Evolutionary conservation across 2,113 vertebrate species (phyloP), one percentile per base, ranked within the genome.

Genomic region (Pygoscelis adeliae): DNA sequence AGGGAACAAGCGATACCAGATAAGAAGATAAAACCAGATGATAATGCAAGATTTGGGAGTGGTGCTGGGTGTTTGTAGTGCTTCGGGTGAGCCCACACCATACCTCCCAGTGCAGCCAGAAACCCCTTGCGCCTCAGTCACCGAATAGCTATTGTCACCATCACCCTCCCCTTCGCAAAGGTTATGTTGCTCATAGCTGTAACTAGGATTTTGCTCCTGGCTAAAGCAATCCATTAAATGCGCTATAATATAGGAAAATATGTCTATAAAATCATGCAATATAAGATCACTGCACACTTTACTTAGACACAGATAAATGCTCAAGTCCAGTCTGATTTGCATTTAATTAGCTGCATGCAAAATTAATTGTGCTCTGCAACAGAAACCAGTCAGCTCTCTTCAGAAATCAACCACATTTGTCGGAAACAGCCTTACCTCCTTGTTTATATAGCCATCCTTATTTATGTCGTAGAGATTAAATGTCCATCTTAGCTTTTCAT

Each of bases 391-490:
- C 23, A 6, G 30, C 8, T 26, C 36, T 66, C 63, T 65, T 82
- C 67, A 65, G n/a, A 83, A 71, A 78, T 58, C 73, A 76, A 36
- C 17, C 7, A 7, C 8, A 5, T 40, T 32, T 32, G 21, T 32
- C 27, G 23, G 55, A 22, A 65, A 29, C 15, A 83, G 47, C 40
- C 97, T 98, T 90, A 99, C 99, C 99, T 99, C 99, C 97, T 99
- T 99, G 97, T 99, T 99, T 90, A 99, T 99, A 69, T 98, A 99
- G 76, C 99, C 99, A 50, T 99, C 99, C 98, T 99, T 99, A 97
- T 99, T 99, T 96, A 99, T 99, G 96, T 99, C 99, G 1, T 99
- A 99, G 34, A 99, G 98, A 94, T 99, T 99, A 88, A 99, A 99
- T 0, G 99, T 99, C 99, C 99, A 99, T 86, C 99, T 98, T 36